A percentile compares a stretch with the other conserved stretches of the same genome.
These are phyloP conservation scores for Cisticola juncidis DNA, from an alignment of 2,113 vertebrate genomes.

Conservation along the genomic window DNA sequence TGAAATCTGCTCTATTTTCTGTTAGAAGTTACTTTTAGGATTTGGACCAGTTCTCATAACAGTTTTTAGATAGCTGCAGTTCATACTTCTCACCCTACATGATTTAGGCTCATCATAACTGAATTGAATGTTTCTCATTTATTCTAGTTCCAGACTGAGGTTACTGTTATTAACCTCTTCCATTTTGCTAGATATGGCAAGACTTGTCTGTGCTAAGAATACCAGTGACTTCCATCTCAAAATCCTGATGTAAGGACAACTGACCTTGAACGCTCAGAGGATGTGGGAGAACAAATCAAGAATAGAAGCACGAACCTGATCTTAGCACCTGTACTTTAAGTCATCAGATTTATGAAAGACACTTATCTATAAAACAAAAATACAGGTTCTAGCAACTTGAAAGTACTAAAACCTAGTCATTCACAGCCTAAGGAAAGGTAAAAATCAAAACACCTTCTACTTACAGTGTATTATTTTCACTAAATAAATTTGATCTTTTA, in stretches of 20 bases:
- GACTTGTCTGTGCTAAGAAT: neutral
- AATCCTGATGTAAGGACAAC: neutral
- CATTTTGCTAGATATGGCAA: neutral
- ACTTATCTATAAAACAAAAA: neutral
- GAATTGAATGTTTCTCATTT: neutral
- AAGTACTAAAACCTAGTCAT: neutral
- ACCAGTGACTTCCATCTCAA: neutral
- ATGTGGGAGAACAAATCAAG: neutral
- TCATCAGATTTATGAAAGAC: neutral
- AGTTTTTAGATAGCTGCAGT: neutral
- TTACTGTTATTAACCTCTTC: neutral
- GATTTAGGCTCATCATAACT: neutral
- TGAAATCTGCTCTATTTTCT: neutral
- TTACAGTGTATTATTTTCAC: neutral
- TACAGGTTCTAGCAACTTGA: neutral
- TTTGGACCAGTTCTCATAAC: neutral
- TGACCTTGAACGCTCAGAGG: neutral
- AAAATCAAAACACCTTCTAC: neutral
- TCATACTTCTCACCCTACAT: neutral
- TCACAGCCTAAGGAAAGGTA: neutral
- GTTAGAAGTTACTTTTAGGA: neutral
- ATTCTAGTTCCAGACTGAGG: neutral
- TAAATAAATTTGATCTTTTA: neutral
- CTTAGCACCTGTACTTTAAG: neutral
- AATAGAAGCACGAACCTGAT: neutral